Conservation (phyloP, 1,140 invertebrate species). For the Helicorthomorpha holstii region DNA sequence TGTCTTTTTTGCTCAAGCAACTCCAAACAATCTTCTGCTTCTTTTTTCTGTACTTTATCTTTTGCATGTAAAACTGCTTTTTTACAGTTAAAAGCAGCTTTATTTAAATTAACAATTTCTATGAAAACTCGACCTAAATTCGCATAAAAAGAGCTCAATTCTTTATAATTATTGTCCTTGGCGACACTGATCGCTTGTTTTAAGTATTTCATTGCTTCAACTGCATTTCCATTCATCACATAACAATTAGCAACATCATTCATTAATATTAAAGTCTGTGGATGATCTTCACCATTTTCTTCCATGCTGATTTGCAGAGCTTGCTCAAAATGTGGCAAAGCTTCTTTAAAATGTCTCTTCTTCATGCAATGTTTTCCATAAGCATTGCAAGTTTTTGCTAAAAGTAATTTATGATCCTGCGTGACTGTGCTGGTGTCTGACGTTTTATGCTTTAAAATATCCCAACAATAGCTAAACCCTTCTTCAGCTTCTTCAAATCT, state of each 20-base stretch:
- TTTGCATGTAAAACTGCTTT: too few relatives aligned
- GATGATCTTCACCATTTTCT: conserved; percentile 44
- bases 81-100: conserved; percentile 52
- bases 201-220: conserved; percentile 50
- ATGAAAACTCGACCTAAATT: conserved; percentile 68
- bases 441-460: conserved; percentile 41
- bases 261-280: conserved; percentile 56
- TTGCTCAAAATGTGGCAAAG: conserved; percentile 44
- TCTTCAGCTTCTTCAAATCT: conserved; percentile 46
- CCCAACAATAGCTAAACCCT: conserved; percentile 58
- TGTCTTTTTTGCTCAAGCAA: too few relatives aligned
- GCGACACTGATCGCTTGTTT: conserved; percentile 49
- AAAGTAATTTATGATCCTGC: conserved; percentile 37
- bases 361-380: conserved; percentile 57
- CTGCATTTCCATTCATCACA: conserved; percentile 41
- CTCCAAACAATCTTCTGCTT: too few relatives aligned
- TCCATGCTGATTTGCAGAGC: conserved; percentile 46
- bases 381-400: conserved; percentile 58
- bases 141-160: conserved; percentile 54
- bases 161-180: conserved; percentile 37
- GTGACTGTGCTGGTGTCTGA: conserved; percentile 24
- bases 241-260: conserved; percentile 69
- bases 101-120: conserved; percentile 43
- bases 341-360: conserved; percentile 38
- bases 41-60: too few relatives aligned